Evolutionary conservation across 2,888 invertebrate species (phyloP), one percentile per base, ranked within the genome.

Genomic region (Lordiphosa andalusiaca): DNA sequence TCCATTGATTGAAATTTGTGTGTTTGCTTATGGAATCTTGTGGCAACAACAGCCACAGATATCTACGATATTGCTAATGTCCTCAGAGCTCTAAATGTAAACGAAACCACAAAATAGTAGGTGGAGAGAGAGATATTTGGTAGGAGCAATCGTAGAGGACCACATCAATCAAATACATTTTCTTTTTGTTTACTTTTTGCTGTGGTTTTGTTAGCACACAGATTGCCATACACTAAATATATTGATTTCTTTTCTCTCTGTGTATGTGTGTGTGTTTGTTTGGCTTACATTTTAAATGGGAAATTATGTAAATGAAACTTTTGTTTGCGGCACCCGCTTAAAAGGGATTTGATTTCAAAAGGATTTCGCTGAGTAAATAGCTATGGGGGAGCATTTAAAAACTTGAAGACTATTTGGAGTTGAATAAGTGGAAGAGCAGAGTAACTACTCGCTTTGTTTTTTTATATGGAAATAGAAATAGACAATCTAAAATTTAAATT

Each of bases 81-180:
- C 65, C 69, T 69, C 59, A 42, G 51, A 44, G 7, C 44, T 36
- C 49, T 49, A 47, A 62, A 60, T 63, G 71, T 57, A 74, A 70
- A 59, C 57, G 64, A 75, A 39, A 72, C 72, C 75, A 62, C 67
- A 70, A 63, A 46, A 50, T 46, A 59, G 52, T 57, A 42, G 51
- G 49, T 47, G 57, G 65, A 56, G 41, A 65, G 41, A 65, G 59
- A 56, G 61, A 48, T 61, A 60, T 63, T 21, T 4, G 13, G 6
- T 37, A n/a, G 38, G n/a, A 2, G 12, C 25, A n/a, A 35, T 13
- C 1, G 13, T 9, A 16, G 37, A 44, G 39, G 46, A 52, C 19
- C 70, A 72, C 60, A 78, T 78, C 78, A 78, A 76, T 76, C 78
- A 78, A 76, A 68, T 68, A 66, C 51, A 66, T 69, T 70, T 70